Percentiles rank a stretch among this genome's conserved stretches.
Conservation (phyloP, 2,888 invertebrate genomes). For the Rotaria socialis region DNA sequence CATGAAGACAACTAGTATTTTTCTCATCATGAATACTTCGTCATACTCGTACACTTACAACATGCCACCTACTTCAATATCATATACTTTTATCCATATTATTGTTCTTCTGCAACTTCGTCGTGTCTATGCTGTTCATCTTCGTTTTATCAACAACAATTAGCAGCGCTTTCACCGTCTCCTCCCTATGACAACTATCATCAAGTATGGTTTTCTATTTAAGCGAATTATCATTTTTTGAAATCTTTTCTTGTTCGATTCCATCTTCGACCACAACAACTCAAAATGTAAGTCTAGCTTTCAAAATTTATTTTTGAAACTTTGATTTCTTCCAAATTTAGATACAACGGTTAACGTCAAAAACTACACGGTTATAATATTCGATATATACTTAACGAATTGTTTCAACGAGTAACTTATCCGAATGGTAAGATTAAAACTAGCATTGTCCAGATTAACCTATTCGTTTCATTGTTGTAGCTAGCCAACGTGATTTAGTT, state of each 20-base stretch:
- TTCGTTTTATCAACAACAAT: not conserved
- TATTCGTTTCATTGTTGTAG: not conserved
- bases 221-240: not conserved
- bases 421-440: not conserved
- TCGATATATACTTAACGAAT: not conserved
- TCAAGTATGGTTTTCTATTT: not conserved
- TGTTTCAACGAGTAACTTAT: conserved; percentile 1
- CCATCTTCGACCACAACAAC: not conserved
- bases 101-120: not conserved
- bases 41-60: not conserved
- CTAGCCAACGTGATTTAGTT: not conserved
- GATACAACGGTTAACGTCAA: not conserved
- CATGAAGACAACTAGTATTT: not conserved
- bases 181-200: not conserved
- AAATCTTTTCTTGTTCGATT: not conserved
- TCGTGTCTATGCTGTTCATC: too few species aligned
- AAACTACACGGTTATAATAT: not conserved
- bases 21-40: not conserved
- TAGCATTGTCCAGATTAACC: too few species aligned
- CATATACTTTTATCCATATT: not conserved
- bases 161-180: not conserved
- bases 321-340: too few species aligned
- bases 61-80: not conserved
- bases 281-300: too few species aligned
- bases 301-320: not conserved